Evolutionary conservation across 2,113 vertebrate genomes (phyloP).

Genomic region (Bambusicola thoracicus): DNA sequence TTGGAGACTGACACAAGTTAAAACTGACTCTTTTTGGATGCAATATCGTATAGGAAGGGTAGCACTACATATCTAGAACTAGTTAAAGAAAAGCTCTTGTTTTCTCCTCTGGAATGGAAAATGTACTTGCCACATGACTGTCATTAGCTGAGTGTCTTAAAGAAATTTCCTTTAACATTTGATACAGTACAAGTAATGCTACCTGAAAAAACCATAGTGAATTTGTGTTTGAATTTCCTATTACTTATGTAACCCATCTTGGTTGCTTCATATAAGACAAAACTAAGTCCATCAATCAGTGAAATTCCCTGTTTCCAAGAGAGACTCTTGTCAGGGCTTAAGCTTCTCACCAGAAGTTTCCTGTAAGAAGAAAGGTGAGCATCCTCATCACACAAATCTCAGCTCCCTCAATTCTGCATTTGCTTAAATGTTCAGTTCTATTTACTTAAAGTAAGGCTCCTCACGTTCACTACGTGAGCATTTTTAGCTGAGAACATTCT

Average conservation of each 20-base stretch:
- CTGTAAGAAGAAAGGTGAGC: background rate
- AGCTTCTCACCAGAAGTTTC: background rate
- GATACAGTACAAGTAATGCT: background rate
- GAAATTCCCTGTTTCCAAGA: background rate
- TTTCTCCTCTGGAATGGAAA: background rate
- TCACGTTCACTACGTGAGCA: background rate
- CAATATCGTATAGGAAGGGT: background rate
- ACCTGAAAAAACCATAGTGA: background rate
- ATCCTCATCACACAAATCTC: background rate
- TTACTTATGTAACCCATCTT: rapidly evolving
- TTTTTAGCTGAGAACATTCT: background rate
- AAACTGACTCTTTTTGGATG: background rate
- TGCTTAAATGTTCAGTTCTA: too few species aligned
- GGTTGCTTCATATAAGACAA: background rate
- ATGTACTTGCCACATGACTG: background rate
- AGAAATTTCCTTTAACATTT: background rate
- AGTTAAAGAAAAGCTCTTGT: background rate
- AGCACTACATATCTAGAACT: background rate
- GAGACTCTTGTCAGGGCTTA: background rate
- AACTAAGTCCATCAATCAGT: rapidly evolving
- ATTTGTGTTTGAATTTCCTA: background rate
- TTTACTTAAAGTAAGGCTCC: background rate
- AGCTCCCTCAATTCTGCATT: background rate
- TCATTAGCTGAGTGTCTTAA: background rate
- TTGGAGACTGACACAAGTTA: background rate